Evolutionary conservation across 2,113 vertebrate genomes (phyloP).

Genomic region (Tupaia chinensis): DNA sequence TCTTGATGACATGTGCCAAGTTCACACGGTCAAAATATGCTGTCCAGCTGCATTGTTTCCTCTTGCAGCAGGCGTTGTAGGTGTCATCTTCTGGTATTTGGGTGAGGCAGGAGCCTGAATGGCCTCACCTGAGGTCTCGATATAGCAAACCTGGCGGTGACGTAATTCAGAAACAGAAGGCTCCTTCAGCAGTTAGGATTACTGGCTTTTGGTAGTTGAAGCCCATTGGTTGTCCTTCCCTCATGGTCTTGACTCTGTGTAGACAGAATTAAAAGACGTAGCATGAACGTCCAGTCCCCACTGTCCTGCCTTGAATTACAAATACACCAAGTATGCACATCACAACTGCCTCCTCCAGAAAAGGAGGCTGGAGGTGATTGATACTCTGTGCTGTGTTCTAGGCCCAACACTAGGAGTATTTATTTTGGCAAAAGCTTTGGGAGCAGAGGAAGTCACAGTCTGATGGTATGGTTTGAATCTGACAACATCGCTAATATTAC

Average conservation of each 20-base stretch:
- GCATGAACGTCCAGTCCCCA: constrained; percentile 36
- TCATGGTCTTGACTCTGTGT: neutral
- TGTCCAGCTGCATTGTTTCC: neutral
- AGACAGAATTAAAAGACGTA: constrained; percentile 51
- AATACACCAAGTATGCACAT: constrained; percentile 8
- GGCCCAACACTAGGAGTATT: neutral
- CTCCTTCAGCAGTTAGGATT: constrained; percentile 71
- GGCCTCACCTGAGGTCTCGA: constrained; percentile 59
- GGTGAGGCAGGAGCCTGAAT: constrained; percentile 56
- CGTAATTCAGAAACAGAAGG: constrained; percentile 61
- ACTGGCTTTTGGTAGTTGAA: constrained; percentile 69
- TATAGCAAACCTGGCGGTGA: constrained; percentile 72
- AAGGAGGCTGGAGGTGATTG: constrained; percentile 52
- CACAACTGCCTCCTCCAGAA: constrained; percentile 38
- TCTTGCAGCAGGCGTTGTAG: constrained; percentile 30
- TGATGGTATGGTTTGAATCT: neutral
- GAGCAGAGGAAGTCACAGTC: neutral
- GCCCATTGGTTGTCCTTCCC: constrained; percentile 64
- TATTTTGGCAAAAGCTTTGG: constrained; percentile 7
- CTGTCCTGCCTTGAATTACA: constrained; percentile 72
- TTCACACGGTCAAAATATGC: constrained; percentile 51
- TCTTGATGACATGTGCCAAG: neutral
- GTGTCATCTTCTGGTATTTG: constrained; percentile 72
- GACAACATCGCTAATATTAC: neutral
- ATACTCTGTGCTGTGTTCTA: constrained; percentile 27